Base-by-base conservation (phyloP, 2,888 invertebrate species). In the Caenorhabditis becei region DNA sequence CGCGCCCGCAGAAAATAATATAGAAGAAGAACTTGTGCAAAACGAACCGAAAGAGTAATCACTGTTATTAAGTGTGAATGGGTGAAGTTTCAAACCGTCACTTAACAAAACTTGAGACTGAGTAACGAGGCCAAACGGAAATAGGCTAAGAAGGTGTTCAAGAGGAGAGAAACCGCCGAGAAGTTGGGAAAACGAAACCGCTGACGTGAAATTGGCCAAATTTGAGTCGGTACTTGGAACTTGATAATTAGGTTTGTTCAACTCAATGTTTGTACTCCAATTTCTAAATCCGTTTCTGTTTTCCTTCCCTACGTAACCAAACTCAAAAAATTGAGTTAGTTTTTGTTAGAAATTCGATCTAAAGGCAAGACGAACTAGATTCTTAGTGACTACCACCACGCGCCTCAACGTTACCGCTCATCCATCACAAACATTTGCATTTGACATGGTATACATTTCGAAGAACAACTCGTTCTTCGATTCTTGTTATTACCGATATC, bases 371-470 rank as follows among this genome's bases (percentile, higher is more conserved):
- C 4, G 32, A 66, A 66, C 58, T 44, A 51, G 63, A 56, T 72
- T 49, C 61, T 54, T 71, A 56, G 54, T 37, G 51, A 16, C 65
- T 51, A 37, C 44, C 62, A 54, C 47, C 62, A 54, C 47, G 23
- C 70, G 26, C 49, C 61, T 51, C 59, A 49, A 61, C 41, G 61
- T 69, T 70, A 71, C 70, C 70, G 72, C 72, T 66, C 74, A 74
- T 74, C 65, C 72, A 74, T 74, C 65, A 74, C 74, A 74, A 74
- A 74, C 65, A 74, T 74, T 74, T 74, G 74, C 74, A 74, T 74
- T 74, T 66, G 65, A 74, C 66, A 65, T 74, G 65, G 74, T 74
- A 74, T 74, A 74, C 65, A 74, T 59, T 74, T 74, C 74, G 51
- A 59, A 53, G 65, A 72, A 62, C 72, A 74, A 74, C 51, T 74